Evolutionary conservation across 2,113 vertebrate species (phyloP), one percentile per base, ranked within the genome.

Genomic region (Suncus etruscus): DNA sequence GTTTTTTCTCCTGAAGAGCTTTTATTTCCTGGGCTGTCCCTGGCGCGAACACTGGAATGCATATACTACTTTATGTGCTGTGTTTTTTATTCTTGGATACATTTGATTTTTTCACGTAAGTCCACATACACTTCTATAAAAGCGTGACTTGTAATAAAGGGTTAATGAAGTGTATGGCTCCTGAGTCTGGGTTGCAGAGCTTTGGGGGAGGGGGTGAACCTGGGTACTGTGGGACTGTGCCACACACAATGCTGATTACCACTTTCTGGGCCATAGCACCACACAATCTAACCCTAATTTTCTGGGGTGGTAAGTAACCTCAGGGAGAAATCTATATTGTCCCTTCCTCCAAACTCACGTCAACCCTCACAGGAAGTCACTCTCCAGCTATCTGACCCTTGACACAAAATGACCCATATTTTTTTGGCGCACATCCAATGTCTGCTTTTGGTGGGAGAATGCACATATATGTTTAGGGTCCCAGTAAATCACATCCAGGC

Each of bases 41-140:
- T 82, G 82, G 97, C 95, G 97, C 94, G 95, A 98, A 98, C 98
- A 98, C 98, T 98, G 98, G 98, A 98, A 98, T 98, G 97, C 98
- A 96, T 98, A 98, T 97, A 98, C 98, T 98, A 98, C 98, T 98
- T 97, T 96, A 97, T 95, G 98, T 98, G 97, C 98, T 98, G 98
- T 98, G 98, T 98, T 98, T 98, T 98, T 98, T 98, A 98, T 98
- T 97, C 97, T 97, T 97, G 98, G 97, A 98, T 98, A 98, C 97
- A 97, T 98, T 98, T 98, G 98, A 96, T 98, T 98, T 98, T 96
- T 98, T 98, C 98, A 98, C 97, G 88, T 98, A 98, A 97, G 97
- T 97, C 95, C 97, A 97, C 97, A 86, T 98, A 96, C 96, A 98
- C 97, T 97, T 97, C 97, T 97, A 97, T 97, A 97, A 97, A 86